Base-by-base conservation (phyloP, 1,140 invertebrate genomes). In the Heliothis subflexa region DNA sequence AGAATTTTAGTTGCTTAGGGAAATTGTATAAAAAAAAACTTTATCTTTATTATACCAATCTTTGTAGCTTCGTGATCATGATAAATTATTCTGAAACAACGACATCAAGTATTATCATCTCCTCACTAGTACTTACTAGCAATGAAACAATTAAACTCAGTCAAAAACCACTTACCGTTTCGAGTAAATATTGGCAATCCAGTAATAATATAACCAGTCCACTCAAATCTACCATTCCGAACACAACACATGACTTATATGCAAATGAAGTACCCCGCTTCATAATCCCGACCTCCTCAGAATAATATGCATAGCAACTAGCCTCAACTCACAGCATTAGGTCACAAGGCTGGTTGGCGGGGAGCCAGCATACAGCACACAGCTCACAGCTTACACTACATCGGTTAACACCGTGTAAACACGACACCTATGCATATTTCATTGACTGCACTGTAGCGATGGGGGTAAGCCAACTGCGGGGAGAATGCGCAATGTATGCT, bases 331-430 rank as follows among this genome's bases (percentile, higher is more conserved):
- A 16, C 54, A 55, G 18, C 54, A 55, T 16, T 55, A 55, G 33
- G 54, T 18, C 54, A 18, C 54, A 18, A 16, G 21, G 18, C 18
- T 25, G 21, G 21, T 61, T 61, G 57, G 57, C 57, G n/a, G 18
- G 16, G 3, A 18, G 54, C 57, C 57, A 25, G 57, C 57, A 21
- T 9, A 18, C 57, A 21, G 57, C 21, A 5, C 54, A 16, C 13
- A 4, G 18, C 57, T 21, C 9, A 21, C n/a, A n/a, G 21, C 55
- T 10, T 14, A 33, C 57, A 33, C 18, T 14, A 61, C 57, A 61
- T 14, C 13, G 57, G 57, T 61, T 61, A 61, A 61, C 57, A 61
- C 57, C 57, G 25, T 61, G 57, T 61, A 61, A 61, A 61, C 57
- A 61, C 57, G 57, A 18, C 57, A 28, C 57, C 12, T 5, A 13